Percentiles rank a stretch among this genome's conserved stretches.
Conservation (phyloP, 53 echinoderm and acorn worm species). For the Paracentrotus lividus region DNA sequence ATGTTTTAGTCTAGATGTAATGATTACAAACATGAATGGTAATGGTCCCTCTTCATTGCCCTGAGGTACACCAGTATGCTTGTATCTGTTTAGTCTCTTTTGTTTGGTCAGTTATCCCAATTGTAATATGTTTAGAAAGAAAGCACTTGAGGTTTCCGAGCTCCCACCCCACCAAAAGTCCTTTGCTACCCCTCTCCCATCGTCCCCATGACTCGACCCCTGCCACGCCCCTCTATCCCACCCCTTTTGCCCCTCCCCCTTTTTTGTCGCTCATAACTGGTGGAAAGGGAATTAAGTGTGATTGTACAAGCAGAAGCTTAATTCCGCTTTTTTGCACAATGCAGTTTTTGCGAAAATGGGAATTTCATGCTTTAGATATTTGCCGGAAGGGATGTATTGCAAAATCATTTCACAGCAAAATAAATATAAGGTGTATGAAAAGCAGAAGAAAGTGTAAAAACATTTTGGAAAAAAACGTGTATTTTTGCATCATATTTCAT, state of each 20-base stretch:
- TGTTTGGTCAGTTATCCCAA: neutral
- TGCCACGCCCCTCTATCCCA: too few relatives aligned
- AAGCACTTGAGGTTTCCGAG: neutral
- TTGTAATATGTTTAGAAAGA: neutral
- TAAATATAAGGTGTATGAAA: too few relatives aligned
- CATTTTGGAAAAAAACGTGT: neutral
- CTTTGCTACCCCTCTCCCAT: neutral
- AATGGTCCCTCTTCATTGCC: neutral
- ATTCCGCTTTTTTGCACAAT: neutral
- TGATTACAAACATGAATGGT: neutral
- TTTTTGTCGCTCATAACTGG: neutral
- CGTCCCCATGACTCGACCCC: too few relatives aligned
- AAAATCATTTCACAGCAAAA: neutral
- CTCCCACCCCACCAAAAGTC: neutral
- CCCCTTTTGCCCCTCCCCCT: too few relatives aligned
- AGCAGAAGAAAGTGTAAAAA: neutral
- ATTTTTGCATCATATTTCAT: neutral
- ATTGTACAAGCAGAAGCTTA: neutral
- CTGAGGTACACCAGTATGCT: neutral
- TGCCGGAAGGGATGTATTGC: neutral
- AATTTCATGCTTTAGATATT: neutral
- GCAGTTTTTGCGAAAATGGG: neutral
- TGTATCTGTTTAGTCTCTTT: neutral
- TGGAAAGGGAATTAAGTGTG: slow-evolving; percentile 1
- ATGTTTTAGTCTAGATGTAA: neutral